Conservation (phyloP, 2,797 vertebrate species). For the Falco rusticolus region DNA sequence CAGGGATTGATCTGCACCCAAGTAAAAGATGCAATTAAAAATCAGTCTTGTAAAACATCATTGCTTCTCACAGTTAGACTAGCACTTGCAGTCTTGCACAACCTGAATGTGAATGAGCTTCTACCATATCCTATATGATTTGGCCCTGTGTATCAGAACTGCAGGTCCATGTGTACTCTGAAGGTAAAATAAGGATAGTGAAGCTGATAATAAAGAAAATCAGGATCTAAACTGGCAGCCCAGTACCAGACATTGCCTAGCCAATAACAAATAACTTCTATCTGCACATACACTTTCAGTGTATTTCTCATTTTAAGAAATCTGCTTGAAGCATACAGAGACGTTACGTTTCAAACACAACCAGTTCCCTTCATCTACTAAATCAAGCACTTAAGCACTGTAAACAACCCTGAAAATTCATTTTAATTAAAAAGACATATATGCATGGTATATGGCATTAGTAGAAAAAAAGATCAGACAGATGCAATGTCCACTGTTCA, state of each 20-base stretch:
- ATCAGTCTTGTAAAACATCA: background rate
- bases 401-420: background rate
- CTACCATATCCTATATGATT: background rate
- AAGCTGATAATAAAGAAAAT: background rate
- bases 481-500: background rate
- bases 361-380: background rate
- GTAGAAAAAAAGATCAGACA: background rate
- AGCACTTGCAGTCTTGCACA: fast-evolving
- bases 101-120: background rate
- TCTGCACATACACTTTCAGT: background rate
- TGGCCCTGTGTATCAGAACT: background rate
- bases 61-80: background rate
- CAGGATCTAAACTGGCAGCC: background rate
- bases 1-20: background rate
- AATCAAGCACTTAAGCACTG: background rate
- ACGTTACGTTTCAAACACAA: background rate
- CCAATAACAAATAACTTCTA: background rate
- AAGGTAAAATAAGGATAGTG: background rate
- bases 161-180: background rate
- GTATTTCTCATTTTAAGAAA: background rate
- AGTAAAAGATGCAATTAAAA: slow-evolving; percentile 36
- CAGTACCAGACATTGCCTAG: background rate
- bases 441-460: background rate
- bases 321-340: background rate
- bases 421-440: background rate